Base-by-base conservation (phyloP, 2,888 invertebrate genomes). In the Yponomeuta cagnagella region DNA sequence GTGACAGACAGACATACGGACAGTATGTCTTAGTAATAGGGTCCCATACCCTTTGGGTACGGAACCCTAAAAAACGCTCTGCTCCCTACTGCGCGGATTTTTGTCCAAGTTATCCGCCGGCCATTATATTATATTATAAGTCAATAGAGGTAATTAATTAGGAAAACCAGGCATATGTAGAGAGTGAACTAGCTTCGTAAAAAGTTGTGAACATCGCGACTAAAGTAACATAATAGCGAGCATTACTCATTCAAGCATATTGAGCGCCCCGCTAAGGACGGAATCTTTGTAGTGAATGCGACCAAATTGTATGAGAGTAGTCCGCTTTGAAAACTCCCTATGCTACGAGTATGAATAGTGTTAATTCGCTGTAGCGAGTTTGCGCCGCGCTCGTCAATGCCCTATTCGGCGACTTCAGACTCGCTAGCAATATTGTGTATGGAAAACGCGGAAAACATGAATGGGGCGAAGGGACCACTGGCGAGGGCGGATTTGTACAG, bases 281-380 rank as follows among this genome's bases (percentile, higher is more conserved):
- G 89, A 88, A 89, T 91, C 89, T 92, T 90, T 91, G 87, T 70
- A 52, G 68, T 91, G 91, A 92, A 91, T 92, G 88, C 91, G 86
- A 89, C 90, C 89, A 92, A 91, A 92, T 92, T 92, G 91, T 92
- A 91, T 90, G 90, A 89, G 89, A 89, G 89, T 87, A 89, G 90
- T 90, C 89, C 88, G 90, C 90, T 91, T 92, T 90, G 85, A 91
- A 89, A 89, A 90, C 84, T 91, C 89, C 86, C 85, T 70, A 66
- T 43, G n/a, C 12, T 82, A 83, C 91, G 92, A 92, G n/a, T 82
- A 83, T 92, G 92, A 92, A 92, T 92, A 91, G 91, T 91, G 91
- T 90, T 90, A 90, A 90, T 88, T 91, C 90, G 90, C 89, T 90
- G 90, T 92, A 89, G 90, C 89, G 90, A 91, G 90, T 90, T 90